Conservation (phyloP, 2,797 vertebrate species). For the Salmo trutta region DNA sequence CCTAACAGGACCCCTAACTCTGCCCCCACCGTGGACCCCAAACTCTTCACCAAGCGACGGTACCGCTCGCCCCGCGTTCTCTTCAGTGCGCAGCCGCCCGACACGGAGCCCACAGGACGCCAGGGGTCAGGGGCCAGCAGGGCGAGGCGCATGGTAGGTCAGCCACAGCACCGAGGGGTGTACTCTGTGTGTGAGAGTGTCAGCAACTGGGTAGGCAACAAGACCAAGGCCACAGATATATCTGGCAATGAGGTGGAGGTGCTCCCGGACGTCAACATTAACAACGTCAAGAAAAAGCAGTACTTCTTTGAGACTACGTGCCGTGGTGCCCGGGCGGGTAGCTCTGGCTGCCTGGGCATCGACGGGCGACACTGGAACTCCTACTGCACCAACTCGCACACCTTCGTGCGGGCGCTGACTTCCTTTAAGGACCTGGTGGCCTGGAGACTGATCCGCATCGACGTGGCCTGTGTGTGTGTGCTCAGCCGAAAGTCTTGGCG, state of each 20-base stretch:
- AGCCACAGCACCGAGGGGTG: conserved; percentile 86
- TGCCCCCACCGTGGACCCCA: conserved; percentile 83
- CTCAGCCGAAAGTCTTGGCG: conserved; percentile 91
- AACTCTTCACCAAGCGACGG: conserved; percentile 84
- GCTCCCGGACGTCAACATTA: conserved; percentile 90
- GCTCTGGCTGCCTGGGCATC: conserved; percentile 89
- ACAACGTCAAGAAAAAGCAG: conserved; percentile 93
- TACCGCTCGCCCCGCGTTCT: conserved; percentile 88
- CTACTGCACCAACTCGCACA: conserved; percentile 96
- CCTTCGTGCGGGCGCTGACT: conserved; percentile 95
- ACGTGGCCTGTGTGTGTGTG: conserved; percentile 95
- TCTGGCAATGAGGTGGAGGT: conserved; percentile 94
- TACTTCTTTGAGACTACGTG: conserved; percentile 99
- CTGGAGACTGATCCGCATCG: conserved; percentile 95
- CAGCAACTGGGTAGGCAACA: conserved; percentile 94
- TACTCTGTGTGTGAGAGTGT: conserved; percentile 96
- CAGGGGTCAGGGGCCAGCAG: conserved; percentile 47
- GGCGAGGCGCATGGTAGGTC: conserved; percentile 76
- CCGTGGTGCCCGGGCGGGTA: conserved; percentile 61
- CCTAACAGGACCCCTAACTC: conserved; percentile 24
- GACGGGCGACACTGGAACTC: conserved; percentile 97
- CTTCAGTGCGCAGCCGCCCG: conserved; percentile 87
- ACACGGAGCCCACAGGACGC: conserved; percentile 61
- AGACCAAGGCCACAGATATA: conserved; percentile 95
- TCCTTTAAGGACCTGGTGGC: conserved; percentile 89